phyloP scores from a whole-genome alignment of 37 sponge, comb jelly and placozoan species.

The Axinella damicornis region DNA sequence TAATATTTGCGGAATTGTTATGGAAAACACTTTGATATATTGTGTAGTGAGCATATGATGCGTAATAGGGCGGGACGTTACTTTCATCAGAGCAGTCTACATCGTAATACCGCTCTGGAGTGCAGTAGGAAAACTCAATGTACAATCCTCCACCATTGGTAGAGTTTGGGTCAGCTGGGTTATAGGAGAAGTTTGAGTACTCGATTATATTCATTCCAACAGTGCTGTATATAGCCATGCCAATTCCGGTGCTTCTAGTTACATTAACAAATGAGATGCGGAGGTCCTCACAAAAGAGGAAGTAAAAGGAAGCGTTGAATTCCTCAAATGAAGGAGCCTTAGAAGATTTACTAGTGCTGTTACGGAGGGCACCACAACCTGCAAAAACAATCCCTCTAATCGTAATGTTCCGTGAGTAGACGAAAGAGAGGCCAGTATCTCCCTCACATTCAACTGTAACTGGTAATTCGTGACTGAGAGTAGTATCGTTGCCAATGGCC shows the following conservation, averaged over 20 bases:
- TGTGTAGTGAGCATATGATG: conserved; percentile 3
- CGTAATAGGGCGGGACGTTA: background rate
- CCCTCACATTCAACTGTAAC: background rate
- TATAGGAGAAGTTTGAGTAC: conserved; percentile 26
- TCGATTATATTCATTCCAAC: conserved; percentile 32
- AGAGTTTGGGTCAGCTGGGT: background rate
- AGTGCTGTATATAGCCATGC: conserved; percentile 57
- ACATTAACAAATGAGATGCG: background rate
- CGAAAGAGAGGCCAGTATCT: background rate
- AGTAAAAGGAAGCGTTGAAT: conserved; percentile 44
- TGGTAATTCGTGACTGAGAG: background rate
- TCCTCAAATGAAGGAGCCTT: background rate
- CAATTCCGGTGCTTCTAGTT: conserved; percentile 27
- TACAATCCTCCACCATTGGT: conserved; percentile 71
- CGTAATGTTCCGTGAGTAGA: background rate
- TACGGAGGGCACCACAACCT: background rate
- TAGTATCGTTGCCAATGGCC: background rate
- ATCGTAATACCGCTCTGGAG: conserved; percentile 3
- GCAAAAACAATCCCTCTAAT: background rate
- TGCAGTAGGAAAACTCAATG: conserved; percentile 75
- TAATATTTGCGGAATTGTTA: conserved; percentile 28
- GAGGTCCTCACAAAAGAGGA: conserved; percentile 14
- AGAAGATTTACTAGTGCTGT: background rate
- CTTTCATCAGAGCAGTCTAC: background rate
- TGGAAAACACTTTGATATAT: conserved; percentile 3